Base-by-base conservation (phyloP, 2,888 invertebrate genomes). In the Opisthograptis luteolata region DNA sequence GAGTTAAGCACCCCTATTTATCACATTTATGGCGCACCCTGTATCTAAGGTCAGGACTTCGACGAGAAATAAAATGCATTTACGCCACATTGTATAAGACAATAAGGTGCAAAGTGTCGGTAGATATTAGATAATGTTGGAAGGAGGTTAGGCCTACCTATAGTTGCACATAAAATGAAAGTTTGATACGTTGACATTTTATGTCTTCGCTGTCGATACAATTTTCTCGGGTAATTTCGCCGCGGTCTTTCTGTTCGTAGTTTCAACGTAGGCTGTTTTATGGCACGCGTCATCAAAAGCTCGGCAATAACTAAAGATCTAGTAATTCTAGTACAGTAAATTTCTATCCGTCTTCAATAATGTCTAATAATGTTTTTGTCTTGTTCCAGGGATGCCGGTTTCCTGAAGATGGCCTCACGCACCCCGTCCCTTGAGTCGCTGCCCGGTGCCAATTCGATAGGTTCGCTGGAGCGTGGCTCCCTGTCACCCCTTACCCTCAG, bases 401-500 rank as follows among this genome's bases (percentile, higher is more conserved):
- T 94, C 94, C 92, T 95, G 94, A 96, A 95, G 94, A 96, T 97
- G 97, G 97, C 96, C 93, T 96, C 97, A 92, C 93, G 93, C 89
- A 96, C 97, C 92, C 96, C 96, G 91, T 97, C 97, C 91, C 93
- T 97, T 92, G 97, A 97, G 93, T 97, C 97, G 92, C 93, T 96
- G 92, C 95, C 95, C 84, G 95, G 95, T 93, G 96, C 96, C 91
- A 96, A 96, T 92, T 96, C 96, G 82, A 95, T 96, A 92, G 96
- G 96, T 93, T 96, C 96, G 79, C 94, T 95, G 84, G 96, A 96
- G 88, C 95, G 95, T 86, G 93, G 93, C 90, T 95, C 96, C 85
- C 94, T 95, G 82, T 92, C 95, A 73, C 96, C 96, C 76, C 88
- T 96, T 81, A 96, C 96, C 73, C 93, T 96, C 75, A 96, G 96